Percentiles rank a stretch among this genome's conserved stretches.
Evolutionary conservation across 2,113 vertebrate genomes (phyloP).

Genomic region (Neoarius graeffei): DNA sequence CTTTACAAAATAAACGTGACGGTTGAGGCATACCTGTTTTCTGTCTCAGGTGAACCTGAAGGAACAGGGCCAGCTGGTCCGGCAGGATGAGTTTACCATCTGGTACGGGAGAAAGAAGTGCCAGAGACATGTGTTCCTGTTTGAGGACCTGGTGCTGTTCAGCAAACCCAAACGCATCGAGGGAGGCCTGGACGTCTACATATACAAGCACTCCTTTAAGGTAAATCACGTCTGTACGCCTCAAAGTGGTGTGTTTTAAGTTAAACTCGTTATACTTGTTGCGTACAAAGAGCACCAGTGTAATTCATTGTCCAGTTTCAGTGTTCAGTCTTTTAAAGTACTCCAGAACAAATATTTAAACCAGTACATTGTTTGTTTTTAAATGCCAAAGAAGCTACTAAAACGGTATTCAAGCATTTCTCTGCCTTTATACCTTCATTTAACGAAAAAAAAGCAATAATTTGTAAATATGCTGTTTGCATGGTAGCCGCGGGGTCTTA

Average conservation of each 20-base stretch:
- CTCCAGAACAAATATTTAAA: neutral
- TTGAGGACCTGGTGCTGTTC: slow-evolving; percentile 85
- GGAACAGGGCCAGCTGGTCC: slow-evolving; percentile 84
- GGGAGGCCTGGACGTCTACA: slow-evolving; percentile 76
- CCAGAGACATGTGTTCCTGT: slow-evolving; percentile 82
- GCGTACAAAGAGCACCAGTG: neutral
- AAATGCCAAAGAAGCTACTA: neutral
- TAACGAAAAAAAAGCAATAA: neutral
- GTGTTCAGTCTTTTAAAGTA: neutral
- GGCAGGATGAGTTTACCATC: slow-evolving; percentile 83
- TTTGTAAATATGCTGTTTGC: neutral
- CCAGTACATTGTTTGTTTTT: neutral
- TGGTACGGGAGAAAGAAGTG: slow-evolving; percentile 79
- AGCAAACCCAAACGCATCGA: slow-evolving; percentile 84
- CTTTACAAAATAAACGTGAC: neutral
- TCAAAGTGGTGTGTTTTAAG: neutral
- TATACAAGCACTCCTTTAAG: slow-evolving; percentile 87
- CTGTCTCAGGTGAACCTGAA: slow-evolving; percentile 82
- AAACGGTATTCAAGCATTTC: neutral
- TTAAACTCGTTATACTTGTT: neutral
- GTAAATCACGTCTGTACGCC: slow-evolving; percentile 56
- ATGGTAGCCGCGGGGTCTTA: too few species aligned
- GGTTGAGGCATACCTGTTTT: neutral
- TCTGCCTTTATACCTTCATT: neutral
- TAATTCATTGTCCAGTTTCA: neutral